Base-by-base conservation (phyloP, 2,113 vertebrate species). In the Alligator mississippiensis region DNA sequence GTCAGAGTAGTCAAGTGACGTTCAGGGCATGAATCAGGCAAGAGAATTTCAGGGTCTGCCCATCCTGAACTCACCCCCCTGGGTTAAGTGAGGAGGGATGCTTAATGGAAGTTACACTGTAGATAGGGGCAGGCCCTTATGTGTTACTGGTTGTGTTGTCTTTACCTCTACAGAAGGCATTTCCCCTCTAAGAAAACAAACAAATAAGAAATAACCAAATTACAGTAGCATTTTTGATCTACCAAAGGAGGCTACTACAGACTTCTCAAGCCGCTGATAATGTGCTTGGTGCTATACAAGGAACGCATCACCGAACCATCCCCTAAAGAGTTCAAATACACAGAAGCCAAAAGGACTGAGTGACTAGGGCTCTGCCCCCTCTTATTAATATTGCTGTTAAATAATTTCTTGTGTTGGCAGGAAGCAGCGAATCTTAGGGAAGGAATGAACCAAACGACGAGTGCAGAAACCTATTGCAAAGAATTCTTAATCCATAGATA, bases 1-100 rank as follows among this genome's bases (percentile, higher is more conserved):
- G 0, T 28, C 30, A 0, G 0, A 80, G 88, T 80, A 91, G 83
- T 82, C 88, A 96, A 92, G 95, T 94, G 89, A 77, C 92, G 84
- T 5, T 78, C 27, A 95, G 92, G 96, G 93, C 96, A 96, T 86
- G 90, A 95, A 93, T 95, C 87, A 95, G 93, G 94, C 55, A 93
- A 95, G 86, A 96, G 86, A 89, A 89, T 92, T 96, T 95, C 94
- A 93, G 90, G 74, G 72, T 79, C 82, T 96, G 80, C 72, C 82
- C 80, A 93, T 89, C 59, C 64, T 66, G 62, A n/a, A 58, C 78
- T 75, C 77, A 90, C 74, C 72, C 80, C 14, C 57, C 17, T 9
- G 75, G 8, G 54, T 79, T 92, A 92, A 84, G 10, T 19, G 82
- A 89, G 78, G 63, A 87, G 58, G 55, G 62, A 13, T 1, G 9